Evolutionary conservation across 1,140 invertebrate genomes (phyloP).

Genomic region (Drosophila azteca): DNA sequence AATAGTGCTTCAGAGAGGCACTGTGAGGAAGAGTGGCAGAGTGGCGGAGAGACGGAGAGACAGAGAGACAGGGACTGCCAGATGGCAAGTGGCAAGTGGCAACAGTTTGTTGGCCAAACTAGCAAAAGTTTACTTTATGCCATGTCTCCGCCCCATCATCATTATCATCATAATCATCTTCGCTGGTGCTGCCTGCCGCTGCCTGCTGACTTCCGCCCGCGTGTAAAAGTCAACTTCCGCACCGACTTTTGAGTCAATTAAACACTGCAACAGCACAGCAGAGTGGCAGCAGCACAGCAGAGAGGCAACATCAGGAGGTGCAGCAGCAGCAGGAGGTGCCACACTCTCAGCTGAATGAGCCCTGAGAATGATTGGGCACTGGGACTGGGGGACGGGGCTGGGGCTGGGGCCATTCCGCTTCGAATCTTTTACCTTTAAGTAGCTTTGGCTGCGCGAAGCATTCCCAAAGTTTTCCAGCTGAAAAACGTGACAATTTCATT

Average conservation of each 20-base stretch:
- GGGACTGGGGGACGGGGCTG: not conserved
- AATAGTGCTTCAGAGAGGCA: conserved; percentile 21
- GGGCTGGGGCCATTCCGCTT: conserved; percentile 4
- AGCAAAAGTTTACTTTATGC: conserved; percentile 64
- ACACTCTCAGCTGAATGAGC: conserved; percentile 27
- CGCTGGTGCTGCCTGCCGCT: conserved; percentile 16
- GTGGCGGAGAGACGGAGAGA: not conserved
- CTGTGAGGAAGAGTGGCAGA: not conserved
- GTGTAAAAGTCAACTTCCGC: conserved; percentile 70
- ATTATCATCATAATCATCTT: conserved; percentile 36
- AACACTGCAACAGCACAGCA: conserved; percentile 40
- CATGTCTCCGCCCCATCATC: conserved; percentile 42
- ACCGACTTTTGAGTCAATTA: conserved; percentile 71
- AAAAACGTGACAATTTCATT: conserved; percentile 21
- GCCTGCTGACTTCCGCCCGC: conserved; percentile 57
- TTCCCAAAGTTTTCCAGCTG: conserved; percentile 5
- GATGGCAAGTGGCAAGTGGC: conserved; percentile 29
- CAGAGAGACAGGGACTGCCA: not conserved
- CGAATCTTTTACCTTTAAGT: conserved; percentile 15
- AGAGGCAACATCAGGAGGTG: conserved; percentile 26
- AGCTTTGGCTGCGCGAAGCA: conserved; percentile 1
- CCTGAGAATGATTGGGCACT: not conserved
- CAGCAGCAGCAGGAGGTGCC: conserved; percentile 15
- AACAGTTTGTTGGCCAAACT: conserved; percentile 63
- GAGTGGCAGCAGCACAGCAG: not conserved